Evolutionary conservation across 2,797 vertebrate species (phyloP).

Genomic region (Pseudopleuronectes americanus): DNA sequence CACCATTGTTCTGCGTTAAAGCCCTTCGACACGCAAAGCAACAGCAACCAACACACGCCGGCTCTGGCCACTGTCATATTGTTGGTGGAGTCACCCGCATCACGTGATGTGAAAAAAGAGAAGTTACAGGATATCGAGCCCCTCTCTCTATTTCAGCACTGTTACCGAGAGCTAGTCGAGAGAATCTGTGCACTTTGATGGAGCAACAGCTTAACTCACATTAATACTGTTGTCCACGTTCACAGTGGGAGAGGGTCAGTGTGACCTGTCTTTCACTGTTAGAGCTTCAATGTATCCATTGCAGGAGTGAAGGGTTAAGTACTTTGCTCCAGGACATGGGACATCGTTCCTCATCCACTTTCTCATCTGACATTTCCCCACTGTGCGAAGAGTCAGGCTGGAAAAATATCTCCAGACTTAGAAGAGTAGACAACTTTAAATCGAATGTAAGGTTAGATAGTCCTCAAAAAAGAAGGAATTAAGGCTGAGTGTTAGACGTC

Average conservation of each 20-base stretch:
- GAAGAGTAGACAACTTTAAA: neutral
- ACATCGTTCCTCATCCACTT: neutral
- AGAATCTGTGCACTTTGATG: conserved; percentile 1
- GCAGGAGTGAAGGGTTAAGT: conserved; percentile 28
- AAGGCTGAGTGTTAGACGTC: too few species aligned
- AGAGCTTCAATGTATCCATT: conserved; percentile 12
- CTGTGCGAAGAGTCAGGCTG: neutral
- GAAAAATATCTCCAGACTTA: neutral
- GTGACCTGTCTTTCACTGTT: conserved; percentile 13
- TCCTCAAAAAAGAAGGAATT: neutral
- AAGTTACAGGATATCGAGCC: conserved; percentile 16
- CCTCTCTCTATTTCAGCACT: neutral
- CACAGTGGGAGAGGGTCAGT: conserved; percentile 29
- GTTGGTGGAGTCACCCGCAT: neutral
- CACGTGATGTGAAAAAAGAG: neutral
- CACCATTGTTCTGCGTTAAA: conserved; percentile 72
- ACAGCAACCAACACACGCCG: conserved; percentile 16
- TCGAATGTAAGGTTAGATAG: neutral
- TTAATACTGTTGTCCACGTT: conserved; percentile 7
- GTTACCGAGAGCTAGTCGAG: neutral
- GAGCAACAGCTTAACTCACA: neutral
- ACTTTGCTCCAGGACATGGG: conserved; percentile 2
- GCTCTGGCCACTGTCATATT: conserved; percentile 27
- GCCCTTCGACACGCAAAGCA: conserved; percentile 63
- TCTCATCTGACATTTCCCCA: conserved; percentile 9